Percentiles rank a stretch among this genome's conserved stretches.
These are phyloP conservation scores for Xestoiulus laeticollis DNA, from an alignment of 2,888 invertebrate genomes.

Conservation along the genomic window DNA sequence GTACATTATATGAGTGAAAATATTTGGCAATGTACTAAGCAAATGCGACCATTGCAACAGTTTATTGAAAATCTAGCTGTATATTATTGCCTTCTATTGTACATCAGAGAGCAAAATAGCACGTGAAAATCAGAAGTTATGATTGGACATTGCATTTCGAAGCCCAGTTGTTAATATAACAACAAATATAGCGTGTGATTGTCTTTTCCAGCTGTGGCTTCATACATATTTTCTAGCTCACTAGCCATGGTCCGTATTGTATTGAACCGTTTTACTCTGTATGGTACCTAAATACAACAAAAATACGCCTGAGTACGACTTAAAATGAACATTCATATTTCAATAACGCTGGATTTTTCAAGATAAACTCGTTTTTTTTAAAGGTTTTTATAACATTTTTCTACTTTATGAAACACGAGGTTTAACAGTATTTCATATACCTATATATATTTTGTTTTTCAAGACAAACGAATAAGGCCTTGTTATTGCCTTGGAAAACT, in stretches of 20 bases:
- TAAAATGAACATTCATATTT: background rate
- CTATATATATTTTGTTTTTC: too few species aligned
- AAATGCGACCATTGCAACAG: background rate
- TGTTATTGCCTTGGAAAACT: too few species aligned
- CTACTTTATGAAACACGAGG: too few species aligned
- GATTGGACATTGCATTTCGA: background rate
- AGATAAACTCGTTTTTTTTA: background rate
- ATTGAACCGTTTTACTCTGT: background rate
- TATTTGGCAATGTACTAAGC: background rate
- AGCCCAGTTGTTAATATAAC: background rate
- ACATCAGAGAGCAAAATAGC: background rate
- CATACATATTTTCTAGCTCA: constrained; percentile 13
- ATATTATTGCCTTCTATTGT: background rate
- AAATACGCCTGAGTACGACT: background rate
- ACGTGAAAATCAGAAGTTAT: constrained; percentile 14
- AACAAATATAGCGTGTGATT: background rate
- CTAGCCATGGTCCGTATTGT: background rate
- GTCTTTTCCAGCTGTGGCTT: background rate
- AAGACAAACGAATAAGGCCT: too few species aligned
- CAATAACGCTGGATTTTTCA: background rate
- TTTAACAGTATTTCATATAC: too few species aligned
- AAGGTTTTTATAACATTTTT: too few species aligned
- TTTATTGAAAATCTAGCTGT: background rate
- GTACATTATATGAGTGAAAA: background rate
- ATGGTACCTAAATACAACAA: background rate